A percentile compares a stretch with the other conserved stretches of the same genome.
Conservation (phyloP, 1,140 invertebrate species). For the Melipona quadrifasciata region DNA sequence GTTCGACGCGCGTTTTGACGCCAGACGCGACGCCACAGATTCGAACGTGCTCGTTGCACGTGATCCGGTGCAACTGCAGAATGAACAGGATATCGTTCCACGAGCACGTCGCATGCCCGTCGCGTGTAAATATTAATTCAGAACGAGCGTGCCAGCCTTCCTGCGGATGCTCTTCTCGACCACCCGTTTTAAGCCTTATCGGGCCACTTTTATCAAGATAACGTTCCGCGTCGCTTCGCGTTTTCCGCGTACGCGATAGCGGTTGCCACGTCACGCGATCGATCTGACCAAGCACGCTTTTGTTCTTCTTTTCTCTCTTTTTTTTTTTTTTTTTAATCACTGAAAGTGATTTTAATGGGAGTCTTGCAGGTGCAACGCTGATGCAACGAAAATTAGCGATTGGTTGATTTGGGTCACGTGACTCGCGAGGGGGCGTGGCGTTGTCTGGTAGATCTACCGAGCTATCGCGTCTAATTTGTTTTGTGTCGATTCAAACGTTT, state of each 20-base stretch:
- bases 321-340: too few relatives aligned
- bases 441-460: too few relatives aligned
- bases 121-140: slow-evolving; percentile 32
- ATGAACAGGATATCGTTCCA: slow-evolving; percentile 19
- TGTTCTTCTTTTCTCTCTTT: too few relatives aligned
- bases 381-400: too few relatives aligned
- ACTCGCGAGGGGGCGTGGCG: too few relatives aligned
- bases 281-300: neutral
- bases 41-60: slow-evolving; percentile 41
- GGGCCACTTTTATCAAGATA: neutral
- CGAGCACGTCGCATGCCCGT: slow-evolving; percentile 16
- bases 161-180: neutral
- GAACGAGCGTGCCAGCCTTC: neutral
- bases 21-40: slow-evolving; percentile 11
- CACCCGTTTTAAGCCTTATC: neutral
- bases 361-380: too few relatives aligned
- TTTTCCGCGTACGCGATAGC: too few relatives aligned
- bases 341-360: too few relatives aligned
- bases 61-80: slow-evolving; percentile 46
- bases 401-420: too few relatives aligned
- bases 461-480: too few relatives aligned
- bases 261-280: neutral
- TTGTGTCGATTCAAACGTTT: too few relatives aligned
- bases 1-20: neutral
- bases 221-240: neutral